Base-by-base conservation (phyloP, 1,140 invertebrate species). In the Aphaenogaster rudis region DNA sequence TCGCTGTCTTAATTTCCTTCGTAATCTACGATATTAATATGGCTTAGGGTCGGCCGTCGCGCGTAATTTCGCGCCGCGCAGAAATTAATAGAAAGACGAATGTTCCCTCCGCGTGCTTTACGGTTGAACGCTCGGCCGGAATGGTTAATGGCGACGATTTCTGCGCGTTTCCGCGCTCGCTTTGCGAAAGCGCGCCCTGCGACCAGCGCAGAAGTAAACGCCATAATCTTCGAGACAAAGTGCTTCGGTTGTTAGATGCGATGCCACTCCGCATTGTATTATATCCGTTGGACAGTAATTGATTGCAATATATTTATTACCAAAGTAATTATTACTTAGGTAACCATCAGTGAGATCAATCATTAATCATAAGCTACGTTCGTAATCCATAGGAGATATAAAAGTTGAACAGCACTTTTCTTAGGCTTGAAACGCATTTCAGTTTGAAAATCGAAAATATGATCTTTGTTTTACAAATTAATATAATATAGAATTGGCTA, bases 11-110 rank as follows among this genome's bases (percentile, higher is more conserved):
- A 94, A 94, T 94, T 94, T 94, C 90, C 88, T 91, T 91, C 88
- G 87, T 94, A 94, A 94, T 94, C 94, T 93, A 79, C 89, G 91
- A 94, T 94, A 94, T 94, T 94, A 94, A 94, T 94, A 94, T 93
- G 90, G 93, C 93, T 94, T 94, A 94, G 91, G 87, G 87, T 91
- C 88, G 92, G 72, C 80, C 91, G 69, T 61, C 80, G 88, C 82
- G 80, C 93, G 81, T 90, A 91, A 92, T 91, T 91, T 91, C 88
- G 74, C 88, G 71, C 69, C 84, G 87, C 86, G 71, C 45, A 86
- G 90, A 87, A 89, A 89, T 91, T 91, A 81, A 91, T 91, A 89
- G 90, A 91, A 91, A 91, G 90, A 91, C 84, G 87, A 91, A 91
- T 88, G 80, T 84, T 85, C 39, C 82, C 77, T 59, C 57, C 52